Evolutionary conservation across 2,797 vertebrate genomes (phyloP), one percentile per base, ranked within the genome.

Genomic region (Gymnothorax reevesii): DNA sequence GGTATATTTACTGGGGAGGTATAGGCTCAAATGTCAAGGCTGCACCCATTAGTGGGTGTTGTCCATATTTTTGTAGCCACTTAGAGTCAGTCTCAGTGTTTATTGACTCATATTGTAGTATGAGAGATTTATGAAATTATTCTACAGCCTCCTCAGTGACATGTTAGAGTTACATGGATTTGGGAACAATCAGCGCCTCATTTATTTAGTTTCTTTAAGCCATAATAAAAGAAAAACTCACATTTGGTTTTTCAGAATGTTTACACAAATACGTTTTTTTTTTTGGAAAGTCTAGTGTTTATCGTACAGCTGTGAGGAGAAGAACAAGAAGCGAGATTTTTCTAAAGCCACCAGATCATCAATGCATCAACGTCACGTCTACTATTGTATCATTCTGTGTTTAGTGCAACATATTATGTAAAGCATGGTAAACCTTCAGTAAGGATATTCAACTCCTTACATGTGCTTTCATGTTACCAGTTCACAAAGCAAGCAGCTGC

Each of bases 181-280:
- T 84, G 83, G 83, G 33, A 84, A 66, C 27, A 84, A 49, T 84
- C 83, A 62, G 7, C 17, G 7, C 82, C 82, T 54, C 52, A 54
- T 80, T 80, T 79, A 79, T 20, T 79, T 52, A 33, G 27, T 33
- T 42, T 4, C 3, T 4, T 75, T 75, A 71, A 15, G 25, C 71
- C 9, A 42, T 25, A 79, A 79, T 54, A n/a, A 79, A 55, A 80
- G 2, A 33, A 27, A 55, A n/a, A 77, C 13, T 15, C 42, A 1
- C 77, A 15, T 22, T 54, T 15, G 2, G 15, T 54, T 52, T 77
- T 55, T 55, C 77, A 54, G 20, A 55, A 10, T 80, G 77, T 55
- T 77, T 77, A 49, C 15, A 77, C 33, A 77, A 25, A 27, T 17
- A 80, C 9, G n/a, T 3, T 55, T 49, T 55, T 49, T 8, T 77